Conservation (phyloP, 2,113 vertebrate genomes). For the Thalassarche chlororhynchos region DNA sequence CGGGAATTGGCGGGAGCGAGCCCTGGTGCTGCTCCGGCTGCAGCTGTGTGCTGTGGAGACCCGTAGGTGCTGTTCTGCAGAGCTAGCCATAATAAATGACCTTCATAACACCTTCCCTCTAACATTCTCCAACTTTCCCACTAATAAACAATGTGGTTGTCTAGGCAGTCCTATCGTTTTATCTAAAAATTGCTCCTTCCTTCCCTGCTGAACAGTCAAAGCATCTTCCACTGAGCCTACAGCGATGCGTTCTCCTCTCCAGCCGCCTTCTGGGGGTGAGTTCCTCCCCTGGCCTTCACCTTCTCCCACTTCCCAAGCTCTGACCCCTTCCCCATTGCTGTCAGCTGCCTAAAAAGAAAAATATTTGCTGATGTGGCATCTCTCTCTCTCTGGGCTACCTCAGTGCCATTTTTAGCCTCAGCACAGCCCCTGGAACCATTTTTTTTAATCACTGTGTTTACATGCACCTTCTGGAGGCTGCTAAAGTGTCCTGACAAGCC, state of each 20-base stretch:
- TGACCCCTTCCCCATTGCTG: neutral
- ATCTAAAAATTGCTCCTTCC: neutral
- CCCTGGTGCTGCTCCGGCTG: neutral
- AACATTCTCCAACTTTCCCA: neutral
- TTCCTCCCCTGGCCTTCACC: neutral
- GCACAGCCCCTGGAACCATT: neutral
- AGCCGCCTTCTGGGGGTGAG: neutral
- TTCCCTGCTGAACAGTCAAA: neutral
- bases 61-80: neutral
- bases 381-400: neutral
- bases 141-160: neutral
- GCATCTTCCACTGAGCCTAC: neutral
- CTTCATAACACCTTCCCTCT: neutral
- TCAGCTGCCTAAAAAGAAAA: neutral
- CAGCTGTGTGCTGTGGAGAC: neutral
- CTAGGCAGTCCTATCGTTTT: neutral
- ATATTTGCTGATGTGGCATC: neutral
- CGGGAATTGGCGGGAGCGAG: neutral
- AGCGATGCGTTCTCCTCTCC: neutral
- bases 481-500: conserved; percentile 16
- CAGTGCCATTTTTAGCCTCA: neutral
- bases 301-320: neutral
- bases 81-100: neutral
- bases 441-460: neutral
- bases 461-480: neutral